phyloP scores from a whole-genome alignment of 2,888 invertebrate genomes.

The Diploptera punctata region DNA sequence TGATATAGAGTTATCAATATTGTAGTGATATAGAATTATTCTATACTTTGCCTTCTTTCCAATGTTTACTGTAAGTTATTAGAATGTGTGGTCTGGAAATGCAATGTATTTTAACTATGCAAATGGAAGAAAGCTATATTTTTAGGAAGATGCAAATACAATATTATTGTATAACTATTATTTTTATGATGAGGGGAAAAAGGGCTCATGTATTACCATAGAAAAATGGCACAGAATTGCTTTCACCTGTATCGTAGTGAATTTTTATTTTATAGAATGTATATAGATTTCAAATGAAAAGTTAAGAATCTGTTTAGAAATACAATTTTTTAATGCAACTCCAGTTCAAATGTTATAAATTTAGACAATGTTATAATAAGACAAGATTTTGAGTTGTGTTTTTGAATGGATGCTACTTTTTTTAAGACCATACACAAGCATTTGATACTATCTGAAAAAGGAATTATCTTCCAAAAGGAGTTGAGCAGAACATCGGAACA shows the following conservation, averaged over 20 bases:
- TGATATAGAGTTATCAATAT: too few species aligned
- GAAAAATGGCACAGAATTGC: slow-evolving; percentile 13
- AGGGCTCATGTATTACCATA: slow-evolving; percentile 10
- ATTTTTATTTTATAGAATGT: neutral
- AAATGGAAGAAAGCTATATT: slow-evolving; percentile 6
- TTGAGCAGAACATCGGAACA: too few species aligned
- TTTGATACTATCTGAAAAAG: neutral
- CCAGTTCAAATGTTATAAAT: too few species aligned
- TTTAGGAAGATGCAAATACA: slow-evolving; percentile 8
- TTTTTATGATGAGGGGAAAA: slow-evolving; percentile 25
- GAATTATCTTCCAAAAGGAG: neutral
- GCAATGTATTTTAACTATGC: slow-evolving; percentile 16
- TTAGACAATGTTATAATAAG: neutral
- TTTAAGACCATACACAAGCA: neutral
- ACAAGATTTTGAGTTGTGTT: neutral
- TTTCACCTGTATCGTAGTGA: slow-evolving; percentile 7
- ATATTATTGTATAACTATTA: neutral
- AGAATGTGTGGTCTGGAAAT: neutral
- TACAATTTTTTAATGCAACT: slow-evolving; percentile 9
- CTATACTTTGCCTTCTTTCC: too few species aligned
- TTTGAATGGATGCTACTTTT: neutral
- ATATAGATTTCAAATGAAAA: too few species aligned
- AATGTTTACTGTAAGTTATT: too few species aligned
- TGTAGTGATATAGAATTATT: too few species aligned
- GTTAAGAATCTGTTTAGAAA: neutral